These are phyloP conservation scores for Brachyopa scutellaris DNA, from an alignment of 2,888 invertebrate genomes.

Conservation along the genomic window DNA sequence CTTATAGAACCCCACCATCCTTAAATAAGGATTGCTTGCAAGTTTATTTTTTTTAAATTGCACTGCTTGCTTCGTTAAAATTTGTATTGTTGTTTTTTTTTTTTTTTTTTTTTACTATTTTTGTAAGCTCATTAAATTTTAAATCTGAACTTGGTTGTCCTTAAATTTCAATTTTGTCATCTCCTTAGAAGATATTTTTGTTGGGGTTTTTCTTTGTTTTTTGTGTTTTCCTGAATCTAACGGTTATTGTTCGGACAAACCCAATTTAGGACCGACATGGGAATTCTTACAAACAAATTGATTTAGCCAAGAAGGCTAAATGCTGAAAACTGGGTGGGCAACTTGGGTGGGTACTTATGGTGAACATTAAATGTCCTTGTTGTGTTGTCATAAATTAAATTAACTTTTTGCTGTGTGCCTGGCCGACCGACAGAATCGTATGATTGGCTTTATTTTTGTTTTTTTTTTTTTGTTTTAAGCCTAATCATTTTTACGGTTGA, in stretches of 20 bases:
- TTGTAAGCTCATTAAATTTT: constrained; percentile 53
- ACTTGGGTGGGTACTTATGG: constrained; percentile 29
- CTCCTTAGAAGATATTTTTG: constrained; percentile 39
- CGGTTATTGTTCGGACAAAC: constrained; percentile 35
- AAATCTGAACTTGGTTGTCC: constrained; percentile 48
- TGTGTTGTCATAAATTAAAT: constrained; percentile 53
- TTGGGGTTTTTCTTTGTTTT: no score
- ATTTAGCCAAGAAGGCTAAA: constrained; percentile 16
- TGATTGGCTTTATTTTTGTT: constrained; percentile 11
- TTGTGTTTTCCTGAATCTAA: constrained; percentile 26
- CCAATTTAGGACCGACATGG: constrained; percentile 43
- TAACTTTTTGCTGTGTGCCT: constrained; percentile 8
- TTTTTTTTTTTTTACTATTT: constrained; percentile 13
- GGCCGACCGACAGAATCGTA: not conserved
- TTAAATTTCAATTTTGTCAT: constrained; percentile 54
- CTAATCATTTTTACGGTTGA: constrained; percentile 3
- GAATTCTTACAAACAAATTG: constrained; percentile 50
- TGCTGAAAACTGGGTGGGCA: constrained; percentile 1
- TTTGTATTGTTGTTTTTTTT: not conserved
- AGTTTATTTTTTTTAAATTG: no score
- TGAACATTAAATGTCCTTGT: constrained; percentile 39
- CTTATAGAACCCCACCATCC: constrained; percentile 21
- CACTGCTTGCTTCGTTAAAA: not conserved
- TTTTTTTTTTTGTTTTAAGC: constrained; percentile 11
- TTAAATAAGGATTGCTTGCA: no score